phyloP scores from a whole-genome alignment of 2,888 invertebrate species.

The Uropetala carovei region DNA sequence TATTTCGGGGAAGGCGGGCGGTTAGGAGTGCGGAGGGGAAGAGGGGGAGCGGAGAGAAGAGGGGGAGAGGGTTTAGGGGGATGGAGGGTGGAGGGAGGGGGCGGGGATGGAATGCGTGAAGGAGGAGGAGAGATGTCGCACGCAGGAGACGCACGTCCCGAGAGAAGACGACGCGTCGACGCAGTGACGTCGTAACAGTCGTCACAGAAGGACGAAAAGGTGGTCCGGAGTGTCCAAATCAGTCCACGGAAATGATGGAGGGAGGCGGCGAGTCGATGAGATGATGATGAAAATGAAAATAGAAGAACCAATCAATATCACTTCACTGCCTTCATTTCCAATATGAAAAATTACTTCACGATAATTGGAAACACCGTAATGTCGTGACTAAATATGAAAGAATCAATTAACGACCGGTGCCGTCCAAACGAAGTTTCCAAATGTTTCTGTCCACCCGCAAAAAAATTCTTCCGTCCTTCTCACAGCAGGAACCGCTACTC shows the following conservation, averaged over 20 bases:
- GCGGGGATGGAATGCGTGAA: neutral
- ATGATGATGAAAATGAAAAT: neutral
- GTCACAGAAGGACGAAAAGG: conserved; percentile 40
- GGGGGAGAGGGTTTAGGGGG: neutral
- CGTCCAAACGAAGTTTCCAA: no score
- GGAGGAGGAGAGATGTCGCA: conserved; percentile 27
- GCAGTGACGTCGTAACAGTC: conserved; percentile 57
- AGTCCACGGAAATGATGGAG: neutral
- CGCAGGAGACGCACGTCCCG: conserved; percentile 50
- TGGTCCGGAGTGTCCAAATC: conserved; percentile 41
- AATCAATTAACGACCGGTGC: neutral
- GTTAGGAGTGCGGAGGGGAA: neutral
- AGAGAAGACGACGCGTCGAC: conserved; percentile 54
- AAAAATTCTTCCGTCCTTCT: neutral
- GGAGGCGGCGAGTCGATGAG: neutral
- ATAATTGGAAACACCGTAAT: neutral
- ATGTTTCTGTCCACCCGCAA: neutral
- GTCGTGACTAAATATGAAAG: no score
- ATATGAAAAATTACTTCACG: neutral
- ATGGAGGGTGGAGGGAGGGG: neutral
- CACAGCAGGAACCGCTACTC: neutral
- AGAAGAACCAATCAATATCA: conserved; percentile 3
- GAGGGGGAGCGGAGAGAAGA: neutral
- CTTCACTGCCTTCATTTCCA: neutral
- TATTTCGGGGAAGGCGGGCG: neutral